Percentiles rank a stretch among this genome's conserved stretches.
Evolutionary conservation across 2,797 vertebrate species (phyloP).

Genomic region (Poeciliopsis paucimaculata): DNA sequence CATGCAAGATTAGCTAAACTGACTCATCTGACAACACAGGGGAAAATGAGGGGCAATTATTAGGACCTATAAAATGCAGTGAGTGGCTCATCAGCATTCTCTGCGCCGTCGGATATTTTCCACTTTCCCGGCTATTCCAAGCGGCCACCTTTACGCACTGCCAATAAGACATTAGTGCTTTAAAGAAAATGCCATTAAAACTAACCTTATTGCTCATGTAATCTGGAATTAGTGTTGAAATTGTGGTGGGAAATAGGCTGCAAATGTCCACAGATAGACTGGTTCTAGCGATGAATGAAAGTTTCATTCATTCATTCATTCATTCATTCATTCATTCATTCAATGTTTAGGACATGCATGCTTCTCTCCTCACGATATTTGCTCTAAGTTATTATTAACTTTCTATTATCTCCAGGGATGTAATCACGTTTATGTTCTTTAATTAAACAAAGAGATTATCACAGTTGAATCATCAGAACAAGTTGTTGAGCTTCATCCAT

Average conservation of each 20-base stretch:
- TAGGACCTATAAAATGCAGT: constrained; percentile 34
- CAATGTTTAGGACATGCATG: background rate
- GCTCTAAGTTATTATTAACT: background rate
- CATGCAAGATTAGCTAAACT: constrained; percentile 14
- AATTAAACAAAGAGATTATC: background rate
- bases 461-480: background rate
- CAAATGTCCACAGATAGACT: constrained; percentile 12
- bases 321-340: constrained; percentile 12
- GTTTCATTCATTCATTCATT: constrained; percentile 11
- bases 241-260: constrained; percentile 4
- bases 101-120: constrained; percentile 21
- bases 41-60: constrained; percentile 15
- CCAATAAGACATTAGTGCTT: background rate
- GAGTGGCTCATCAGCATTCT: constrained; percentile 24
- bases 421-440: background rate
- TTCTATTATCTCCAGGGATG: background rate
- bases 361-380: constrained; percentile 30
- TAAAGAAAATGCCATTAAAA: constrained; percentile 1
- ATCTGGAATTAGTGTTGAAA: constrained; percentile 4
- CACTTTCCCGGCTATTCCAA: constrained; percentile 17
- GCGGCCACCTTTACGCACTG: constrained; percentile 28
- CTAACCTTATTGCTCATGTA: background rate
- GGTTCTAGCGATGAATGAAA: background rate
- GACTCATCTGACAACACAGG: constrained; percentile 14
- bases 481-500: background rate